Percentiles rank a stretch among this genome's conserved stretches.
phyloP scores from a whole-genome alignment of 2,888 invertebrate genomes.

The Eristalinus sepulchralis region DNA sequence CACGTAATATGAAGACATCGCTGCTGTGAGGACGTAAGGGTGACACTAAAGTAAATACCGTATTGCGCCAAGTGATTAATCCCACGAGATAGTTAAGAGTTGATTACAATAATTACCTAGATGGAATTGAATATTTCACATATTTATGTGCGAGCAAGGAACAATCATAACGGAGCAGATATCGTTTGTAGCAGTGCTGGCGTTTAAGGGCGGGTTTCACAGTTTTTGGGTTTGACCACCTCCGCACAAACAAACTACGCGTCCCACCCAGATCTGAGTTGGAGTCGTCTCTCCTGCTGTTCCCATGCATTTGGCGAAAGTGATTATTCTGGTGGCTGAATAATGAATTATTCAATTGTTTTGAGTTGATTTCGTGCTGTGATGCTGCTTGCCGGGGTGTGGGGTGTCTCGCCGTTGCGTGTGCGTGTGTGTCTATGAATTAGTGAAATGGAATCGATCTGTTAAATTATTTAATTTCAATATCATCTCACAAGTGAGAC shows the following conservation, averaged over 20 bases:
- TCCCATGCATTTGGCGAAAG: constrained; percentile 29
- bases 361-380: constrained; percentile 36
- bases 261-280: background rate
- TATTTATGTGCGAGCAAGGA: constrained; percentile 8
- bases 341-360: constrained; percentile 53
- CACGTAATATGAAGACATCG: constrained; percentile 2
- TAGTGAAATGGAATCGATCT: constrained; percentile 11
- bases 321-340: constrained; percentile 43
- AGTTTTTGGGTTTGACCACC: constrained; percentile 22
- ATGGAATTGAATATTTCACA: constrained; percentile 59
- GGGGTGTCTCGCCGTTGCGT: background rate
- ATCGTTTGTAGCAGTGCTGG: background rate
- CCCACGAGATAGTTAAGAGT: constrained; percentile 65
- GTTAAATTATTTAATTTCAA: constrained; percentile 47
- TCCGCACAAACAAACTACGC: background rate
- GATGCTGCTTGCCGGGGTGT: constrained; percentile 5
- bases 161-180: background rate
- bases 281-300: background rate
- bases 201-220: background rate
- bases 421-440: background rate
- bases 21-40: constrained; percentile 9
- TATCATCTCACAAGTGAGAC: constrained; percentile 13
- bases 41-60: constrained; percentile 60
- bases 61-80: constrained; percentile 70
- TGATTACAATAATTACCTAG: constrained; percentile 67